Evolutionary conservation across 23 tunicate species (phyloP).

Genomic region (Trididemnum nubilum): DNA sequence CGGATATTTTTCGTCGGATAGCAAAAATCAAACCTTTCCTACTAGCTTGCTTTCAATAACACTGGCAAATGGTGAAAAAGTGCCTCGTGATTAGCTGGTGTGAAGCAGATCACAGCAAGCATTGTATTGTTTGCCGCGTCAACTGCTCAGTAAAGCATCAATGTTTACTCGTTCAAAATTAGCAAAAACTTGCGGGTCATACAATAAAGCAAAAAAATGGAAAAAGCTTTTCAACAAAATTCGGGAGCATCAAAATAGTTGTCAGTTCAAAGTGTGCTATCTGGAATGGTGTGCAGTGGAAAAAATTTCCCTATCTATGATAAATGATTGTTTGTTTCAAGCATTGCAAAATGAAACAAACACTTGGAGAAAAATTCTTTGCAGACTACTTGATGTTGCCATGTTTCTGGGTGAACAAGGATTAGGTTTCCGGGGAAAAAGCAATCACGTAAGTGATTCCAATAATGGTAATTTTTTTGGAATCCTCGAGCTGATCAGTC

Average conservation of each 20-base stretch:
- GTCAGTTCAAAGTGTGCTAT: not conserved
- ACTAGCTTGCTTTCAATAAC: not conserved
- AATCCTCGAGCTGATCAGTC: slow-evolving; percentile 7
- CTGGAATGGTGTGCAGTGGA: not conserved
- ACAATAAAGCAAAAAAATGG: not conserved
- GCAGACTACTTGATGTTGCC: not conserved
- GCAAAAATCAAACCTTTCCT: not conserved
- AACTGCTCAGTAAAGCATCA: not conserved
- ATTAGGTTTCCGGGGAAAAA: not conserved
- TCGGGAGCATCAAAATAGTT: not conserved
- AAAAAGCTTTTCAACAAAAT: not conserved
- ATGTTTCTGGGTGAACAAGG: not conserved
- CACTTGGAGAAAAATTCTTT: not conserved
- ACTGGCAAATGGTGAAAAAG: not conserved
- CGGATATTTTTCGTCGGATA: not conserved
- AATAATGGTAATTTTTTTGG: slow-evolving; percentile 16
- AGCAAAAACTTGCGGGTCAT: not conserved
- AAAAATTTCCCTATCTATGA: not conserved
- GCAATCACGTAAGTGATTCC: not conserved
- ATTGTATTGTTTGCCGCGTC: not conserved
- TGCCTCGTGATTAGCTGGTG: not conserved
- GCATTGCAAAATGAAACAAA: not conserved
- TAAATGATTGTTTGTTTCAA: not conserved
- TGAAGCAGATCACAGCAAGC: not conserved
- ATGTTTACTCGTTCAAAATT: not conserved